Percentiles rank a stretch among this genome's conserved stretches.
Evolutionary conservation across 2,113 vertebrate species (phyloP).

Genomic region (Callospermophilus lateralis): DNA sequence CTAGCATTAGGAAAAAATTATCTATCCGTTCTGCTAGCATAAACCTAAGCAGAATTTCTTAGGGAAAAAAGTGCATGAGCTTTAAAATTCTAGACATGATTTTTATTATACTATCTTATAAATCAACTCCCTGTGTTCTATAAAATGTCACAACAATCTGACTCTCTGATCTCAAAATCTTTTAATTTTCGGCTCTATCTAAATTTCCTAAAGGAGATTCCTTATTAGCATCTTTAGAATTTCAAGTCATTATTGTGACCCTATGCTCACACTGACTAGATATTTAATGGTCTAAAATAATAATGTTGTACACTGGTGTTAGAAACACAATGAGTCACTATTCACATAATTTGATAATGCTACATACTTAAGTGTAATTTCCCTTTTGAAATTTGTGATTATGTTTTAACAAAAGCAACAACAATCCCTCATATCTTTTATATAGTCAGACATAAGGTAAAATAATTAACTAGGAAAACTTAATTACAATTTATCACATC

Average conservation of each 20-base stretch:
- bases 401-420: neutral
- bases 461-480: conserved; percentile 51
- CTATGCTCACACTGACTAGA: neutral
- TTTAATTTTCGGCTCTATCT: neutral
- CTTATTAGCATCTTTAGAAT: conserved; percentile 26
- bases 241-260: neutral
- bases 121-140: neutral
- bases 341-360: neutral
- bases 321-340: neutral
- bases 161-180: neutral
- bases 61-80: neutral
- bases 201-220: conserved; percentile 1
- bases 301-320: neutral
- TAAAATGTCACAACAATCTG: neutral
- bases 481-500: conserved; percentile 14
- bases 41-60: conserved; percentile 30
- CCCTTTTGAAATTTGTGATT: neutral
- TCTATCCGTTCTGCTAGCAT: neutral
- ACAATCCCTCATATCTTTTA: conserved; percentile 1
- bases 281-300: conserved; percentile 31
- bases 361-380: conserved; percentile 6
- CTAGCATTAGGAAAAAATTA: conserved; percentile 77
- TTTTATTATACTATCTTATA: neutral
- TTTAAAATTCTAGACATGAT: neutral
- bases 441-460: conserved; percentile 10